Conservation (phyloP, 2,888 invertebrate species). For the Crepidodera aurea region DNA sequence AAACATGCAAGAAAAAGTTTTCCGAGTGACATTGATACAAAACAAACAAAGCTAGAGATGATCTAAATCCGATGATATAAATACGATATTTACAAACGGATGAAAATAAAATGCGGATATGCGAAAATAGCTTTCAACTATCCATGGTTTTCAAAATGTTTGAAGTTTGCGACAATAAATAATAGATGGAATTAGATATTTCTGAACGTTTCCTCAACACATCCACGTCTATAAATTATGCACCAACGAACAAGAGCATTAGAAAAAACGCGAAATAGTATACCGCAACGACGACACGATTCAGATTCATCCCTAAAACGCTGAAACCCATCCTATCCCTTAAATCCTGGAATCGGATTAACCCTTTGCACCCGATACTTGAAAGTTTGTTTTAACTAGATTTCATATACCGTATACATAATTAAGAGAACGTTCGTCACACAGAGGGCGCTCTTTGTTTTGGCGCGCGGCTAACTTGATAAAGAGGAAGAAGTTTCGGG, state of each 20-base stretch:
- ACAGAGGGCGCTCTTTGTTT: slow-evolving; percentile 40
- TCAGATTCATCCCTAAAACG: neutral
- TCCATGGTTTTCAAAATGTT: too few species aligned
- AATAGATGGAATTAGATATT: too few species aligned
- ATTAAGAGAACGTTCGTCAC: slow-evolving; percentile 42
- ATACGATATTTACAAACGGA: too few species aligned
- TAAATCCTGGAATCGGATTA: slow-evolving; percentile 34
- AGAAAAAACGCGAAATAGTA: neutral
- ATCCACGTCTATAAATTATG: neutral
- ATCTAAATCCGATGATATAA: too few species aligned
- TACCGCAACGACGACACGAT: neutral
- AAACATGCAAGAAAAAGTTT: too few species aligned
- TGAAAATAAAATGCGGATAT: too few species aligned
- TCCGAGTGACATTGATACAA: too few species aligned
- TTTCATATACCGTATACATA: slow-evolving; percentile 38
- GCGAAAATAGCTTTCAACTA: too few species aligned
- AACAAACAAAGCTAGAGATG: too few species aligned
- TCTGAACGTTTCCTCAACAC: too few species aligned
- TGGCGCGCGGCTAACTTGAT: slow-evolving; percentile 37
- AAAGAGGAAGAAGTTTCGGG: slow-evolving; percentile 38
- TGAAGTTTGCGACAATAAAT: too few species aligned
- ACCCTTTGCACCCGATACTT: slow-evolving; percentile 38
- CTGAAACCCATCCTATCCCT: slow-evolving; percentile 14
- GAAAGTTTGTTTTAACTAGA: slow-evolving; percentile 41
- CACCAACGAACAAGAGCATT: neutral